Evolutionary conservation across 2,888 invertebrate genomes (phyloP).

Genomic region (Zaprionus obscuricornis): DNA sequence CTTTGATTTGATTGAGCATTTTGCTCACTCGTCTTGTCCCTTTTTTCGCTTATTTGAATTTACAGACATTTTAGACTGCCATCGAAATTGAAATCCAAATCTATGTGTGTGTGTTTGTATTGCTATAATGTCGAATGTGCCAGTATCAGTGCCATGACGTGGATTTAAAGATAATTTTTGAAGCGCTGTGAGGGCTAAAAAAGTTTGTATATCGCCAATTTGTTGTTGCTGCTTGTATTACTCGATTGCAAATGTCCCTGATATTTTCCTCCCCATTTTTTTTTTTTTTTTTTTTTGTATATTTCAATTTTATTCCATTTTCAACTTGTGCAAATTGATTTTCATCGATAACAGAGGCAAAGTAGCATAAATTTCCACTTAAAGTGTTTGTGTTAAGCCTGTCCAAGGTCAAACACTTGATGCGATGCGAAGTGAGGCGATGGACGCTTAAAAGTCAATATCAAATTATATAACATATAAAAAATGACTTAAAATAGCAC

Average conservation of each 20-base stretch:
- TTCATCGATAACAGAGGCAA: constrained; percentile 56
- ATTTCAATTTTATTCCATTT: too few species aligned
- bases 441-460: constrained; percentile 52
- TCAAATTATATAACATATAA: constrained; percentile 17
- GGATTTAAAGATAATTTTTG: constrained; percentile 55
- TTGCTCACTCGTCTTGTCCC: constrained; percentile 35
- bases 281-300: too few species aligned
- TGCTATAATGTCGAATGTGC: constrained; percentile 16
- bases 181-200: constrained; percentile 35
- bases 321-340: constrained; percentile 59
- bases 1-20: constrained; percentile 73
- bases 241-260: too few species aligned
- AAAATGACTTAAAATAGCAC: constrained; percentile 31
- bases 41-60: constrained; percentile 62
- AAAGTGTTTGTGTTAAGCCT: constrained; percentile 39
- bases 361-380: constrained; percentile 61
- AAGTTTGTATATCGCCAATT: constrained; percentile 46
- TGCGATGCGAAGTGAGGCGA: too few species aligned
- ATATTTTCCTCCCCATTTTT: too few species aligned
- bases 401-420: constrained; percentile 50
- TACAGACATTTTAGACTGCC: constrained; percentile 15
- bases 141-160: not conserved
- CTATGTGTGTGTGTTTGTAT: constrained; percentile 22
- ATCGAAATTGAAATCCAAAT: constrained; percentile 48
- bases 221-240: constrained; percentile 36